These are phyloP conservation scores for Sarcophilus harrisii DNA, from an alignment of 2,797 vertebrate species.

Conservation along the genomic window DNA sequence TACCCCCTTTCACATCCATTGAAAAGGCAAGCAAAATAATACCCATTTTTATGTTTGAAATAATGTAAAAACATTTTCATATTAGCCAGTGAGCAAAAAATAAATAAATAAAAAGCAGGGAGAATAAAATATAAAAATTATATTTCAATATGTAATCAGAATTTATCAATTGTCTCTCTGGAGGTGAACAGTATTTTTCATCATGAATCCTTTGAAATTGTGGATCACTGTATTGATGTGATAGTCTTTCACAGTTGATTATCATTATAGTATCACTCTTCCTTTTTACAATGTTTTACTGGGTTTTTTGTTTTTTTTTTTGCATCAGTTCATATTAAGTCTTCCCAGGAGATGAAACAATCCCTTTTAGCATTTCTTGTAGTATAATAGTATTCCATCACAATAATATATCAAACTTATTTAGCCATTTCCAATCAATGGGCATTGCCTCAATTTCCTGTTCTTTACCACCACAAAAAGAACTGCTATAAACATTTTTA, in stretches of 20 bases:
- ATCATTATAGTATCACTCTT: not conserved
- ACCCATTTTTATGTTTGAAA: not conserved
- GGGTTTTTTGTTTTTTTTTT: not conserved
- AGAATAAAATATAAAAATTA: not conserved
- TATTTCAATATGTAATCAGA: not conserved
- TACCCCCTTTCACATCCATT: not conserved
- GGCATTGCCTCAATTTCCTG: not conserved
- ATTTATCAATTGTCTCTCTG: not conserved
- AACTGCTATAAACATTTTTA: not conserved
- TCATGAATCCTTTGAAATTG: not conserved
- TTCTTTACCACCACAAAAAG: not conserved
- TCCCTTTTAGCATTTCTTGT: not conserved
- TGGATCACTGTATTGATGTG: not conserved
- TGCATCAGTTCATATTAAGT: not conserved
- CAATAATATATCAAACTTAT: not conserved
- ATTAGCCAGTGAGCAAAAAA: not conserved
- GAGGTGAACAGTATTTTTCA: not conserved
- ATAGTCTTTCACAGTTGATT: not conserved
- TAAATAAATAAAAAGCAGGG: not conserved
- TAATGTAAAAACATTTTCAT: not conserved
- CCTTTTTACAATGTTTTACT: not conserved
- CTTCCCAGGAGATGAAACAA: not conserved
- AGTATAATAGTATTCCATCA: not conserved
- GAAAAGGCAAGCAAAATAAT: not conserved
- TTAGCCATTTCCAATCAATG: not conserved